Evolutionary conservation across 2,888 invertebrate species (phyloP), one percentile per base, ranked within the genome.

Genomic region (Pelosia muscerda): DNA sequence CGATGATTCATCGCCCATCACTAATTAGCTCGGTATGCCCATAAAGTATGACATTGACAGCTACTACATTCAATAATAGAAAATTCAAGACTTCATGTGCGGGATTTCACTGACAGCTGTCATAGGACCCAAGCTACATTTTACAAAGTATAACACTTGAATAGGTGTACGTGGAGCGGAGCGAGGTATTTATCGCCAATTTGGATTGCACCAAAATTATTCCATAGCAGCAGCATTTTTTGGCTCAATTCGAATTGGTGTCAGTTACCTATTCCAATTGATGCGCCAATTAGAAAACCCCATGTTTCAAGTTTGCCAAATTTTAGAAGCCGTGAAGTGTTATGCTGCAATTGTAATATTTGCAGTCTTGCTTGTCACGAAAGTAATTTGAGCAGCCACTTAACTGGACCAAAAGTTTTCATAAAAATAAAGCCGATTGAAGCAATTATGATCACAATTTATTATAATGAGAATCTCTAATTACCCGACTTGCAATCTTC

Each of bases 391-490:
- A 61, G 54, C 42, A 34, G 23, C 49, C 66, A 54, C 53, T 65
- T 59, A 28, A 25, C 15, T 25, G 54, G 57, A 34, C 31, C 34
- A 63, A 66, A 56, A 22, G 31, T 64, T 65, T n/a, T 23, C 63
- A 74, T 28, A 65, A 53, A 58, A 54, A 60, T 31, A 31, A 65
- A 57, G 63, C 42, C 57, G 42, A 57, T 64, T 60, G 19, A 26
- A 49, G 31, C 31, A 59, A 25, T 53, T 23, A 58, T n/a, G 63
- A n/a, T 49, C 34, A 60, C 38, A 54, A 59, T 34, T 34, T 65
- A 64, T 42, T 56, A 56, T 23, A 57, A 19, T 38, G 49, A 49
- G 49, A n/a, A 19, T 34, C 74, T 25, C 91, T 76, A 64, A 64
- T 57, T 64, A 64, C 56, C 42, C 25, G 42, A 38, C 42, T 11